Base-by-base conservation (phyloP, 2,113 vertebrate species). In the Tyrannus savana region DNA sequence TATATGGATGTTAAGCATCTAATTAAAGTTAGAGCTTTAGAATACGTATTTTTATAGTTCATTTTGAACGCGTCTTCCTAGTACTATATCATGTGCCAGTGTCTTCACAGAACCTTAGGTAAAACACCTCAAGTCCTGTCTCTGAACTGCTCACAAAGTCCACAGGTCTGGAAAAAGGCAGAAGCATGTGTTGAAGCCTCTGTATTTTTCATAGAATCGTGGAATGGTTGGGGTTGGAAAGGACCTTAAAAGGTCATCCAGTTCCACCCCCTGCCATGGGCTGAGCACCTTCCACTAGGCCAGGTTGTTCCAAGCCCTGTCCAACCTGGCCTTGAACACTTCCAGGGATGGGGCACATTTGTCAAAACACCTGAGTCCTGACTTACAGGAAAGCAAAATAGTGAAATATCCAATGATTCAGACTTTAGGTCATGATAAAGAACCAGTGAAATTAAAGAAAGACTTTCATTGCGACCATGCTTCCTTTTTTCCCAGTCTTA, bases 81-180 rank as follows among this genome's bases (percentile, higher is more conserved):
- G 47, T 39, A 41, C 56, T 79, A 37, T 63, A 56, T 23, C 2
- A 4, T 5, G 44, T 19, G 56, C 4, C 75, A 53, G 49, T 60
- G 44, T 44, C 25, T 25, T 42, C 63, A 33, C 19, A 90, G 86
- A 71, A 74, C 28, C 53, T 63, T 35, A 69, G 75, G 58, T 41
- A 84, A 78, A 63, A 0, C 9, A 16, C 1, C 41, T 62, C 14
- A 66, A 33, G 30, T 79, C 49, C 78, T 75, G 41, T 47, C 37
- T 76, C 89, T 90, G 58, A 73, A 71, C 55, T 83, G 74, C 85
- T 93, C 76, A 7, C 89, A 85, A 46, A 95, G 92, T 25, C 13
- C 71, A 53, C 74, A 27, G 67, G 74, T 41, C 53, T 73, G 94
- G 67, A 52, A 77, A 81, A 52, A 64, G 60, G 46, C 50, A 79